Conservation (phyloP, 2,113 vertebrate genomes). For the Nymphicus hollandicus region DNA sequence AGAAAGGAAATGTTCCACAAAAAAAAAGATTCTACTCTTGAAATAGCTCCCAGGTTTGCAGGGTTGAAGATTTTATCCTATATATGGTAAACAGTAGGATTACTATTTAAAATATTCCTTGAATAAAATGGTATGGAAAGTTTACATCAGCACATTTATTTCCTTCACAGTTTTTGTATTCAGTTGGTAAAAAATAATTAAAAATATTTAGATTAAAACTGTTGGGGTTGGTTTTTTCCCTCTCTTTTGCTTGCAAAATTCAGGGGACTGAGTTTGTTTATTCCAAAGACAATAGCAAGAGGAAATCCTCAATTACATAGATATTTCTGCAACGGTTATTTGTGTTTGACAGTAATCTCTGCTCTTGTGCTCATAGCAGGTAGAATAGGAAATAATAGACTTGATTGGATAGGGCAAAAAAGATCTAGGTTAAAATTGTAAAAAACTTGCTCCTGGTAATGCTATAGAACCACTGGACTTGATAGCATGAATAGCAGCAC, state of each 20-base stretch:
- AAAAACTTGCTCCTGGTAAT: neutral
- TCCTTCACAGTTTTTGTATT: neutral
- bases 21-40: neutral
- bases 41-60: neutral
- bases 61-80: neutral
- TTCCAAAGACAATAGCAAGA: neutral
- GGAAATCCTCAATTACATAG: neutral
- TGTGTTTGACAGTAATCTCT: neutral
- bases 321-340: neutral
- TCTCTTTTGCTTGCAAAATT: neutral
- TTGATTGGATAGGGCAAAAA: neutral
- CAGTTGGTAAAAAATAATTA: neutral
- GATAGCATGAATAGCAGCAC: neutral
- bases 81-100: neutral
- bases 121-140: neutral
- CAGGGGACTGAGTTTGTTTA: neutral
- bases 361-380: neutral
- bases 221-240: accelerated
- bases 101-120: neutral
- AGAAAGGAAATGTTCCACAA: neutral
- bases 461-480: neutral
- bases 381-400: neutral
- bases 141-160: neutral
- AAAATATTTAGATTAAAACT: neutral
- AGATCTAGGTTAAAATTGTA: neutral